Evolutionary conservation across 2,797 vertebrate species (phyloP).

Genomic region (Darevskia mixta): DNA sequence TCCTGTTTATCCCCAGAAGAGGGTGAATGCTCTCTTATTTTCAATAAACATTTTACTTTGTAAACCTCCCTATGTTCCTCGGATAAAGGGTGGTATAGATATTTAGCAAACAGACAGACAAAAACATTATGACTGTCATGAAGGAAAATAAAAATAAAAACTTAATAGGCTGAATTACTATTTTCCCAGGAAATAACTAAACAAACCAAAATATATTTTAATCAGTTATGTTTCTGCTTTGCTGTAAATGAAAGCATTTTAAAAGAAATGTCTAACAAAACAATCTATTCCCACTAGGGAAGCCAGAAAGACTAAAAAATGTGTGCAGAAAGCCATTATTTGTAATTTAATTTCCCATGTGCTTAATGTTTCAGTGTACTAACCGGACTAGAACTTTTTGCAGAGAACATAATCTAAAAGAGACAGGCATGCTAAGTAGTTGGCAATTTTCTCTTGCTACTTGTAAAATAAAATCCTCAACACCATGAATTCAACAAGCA

Average conservation of each 20-base stretch:
- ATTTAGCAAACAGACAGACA: neutral
- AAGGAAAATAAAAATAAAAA: slow-evolving; percentile 36
- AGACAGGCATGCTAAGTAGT: neutral
- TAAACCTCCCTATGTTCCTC: too few species aligned
- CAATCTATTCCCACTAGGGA: neutral
- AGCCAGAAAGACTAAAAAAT: neutral
- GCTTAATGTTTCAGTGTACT: neutral
- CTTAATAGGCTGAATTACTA: slow-evolving; percentile 5
- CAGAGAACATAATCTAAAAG: neutral
- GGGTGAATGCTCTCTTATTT: slow-evolving; percentile 48
- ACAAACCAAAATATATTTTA: neutral
- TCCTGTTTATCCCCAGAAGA: slow-evolving; percentile 41
- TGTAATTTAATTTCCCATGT: too few species aligned
- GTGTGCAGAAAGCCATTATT: neutral
- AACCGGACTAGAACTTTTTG: neutral
- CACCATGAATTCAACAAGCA: neutral
- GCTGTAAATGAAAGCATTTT: slow-evolving; percentile 31
- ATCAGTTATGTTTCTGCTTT: neutral
- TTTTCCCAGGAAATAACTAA: slow-evolving; percentile 27
- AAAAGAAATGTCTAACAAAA: neutral
- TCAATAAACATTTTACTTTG: slow-evolving; percentile 37
- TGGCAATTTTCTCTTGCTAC: too few species aligned
- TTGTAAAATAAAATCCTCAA: neutral
- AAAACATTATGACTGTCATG: slow-evolving; percentile 50
- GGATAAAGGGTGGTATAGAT: too few species aligned